These are phyloP conservation scores for Pagetopsis macropterus DNA, from an alignment of 2,797 vertebrate species.

Conservation along the genomic window DNA sequence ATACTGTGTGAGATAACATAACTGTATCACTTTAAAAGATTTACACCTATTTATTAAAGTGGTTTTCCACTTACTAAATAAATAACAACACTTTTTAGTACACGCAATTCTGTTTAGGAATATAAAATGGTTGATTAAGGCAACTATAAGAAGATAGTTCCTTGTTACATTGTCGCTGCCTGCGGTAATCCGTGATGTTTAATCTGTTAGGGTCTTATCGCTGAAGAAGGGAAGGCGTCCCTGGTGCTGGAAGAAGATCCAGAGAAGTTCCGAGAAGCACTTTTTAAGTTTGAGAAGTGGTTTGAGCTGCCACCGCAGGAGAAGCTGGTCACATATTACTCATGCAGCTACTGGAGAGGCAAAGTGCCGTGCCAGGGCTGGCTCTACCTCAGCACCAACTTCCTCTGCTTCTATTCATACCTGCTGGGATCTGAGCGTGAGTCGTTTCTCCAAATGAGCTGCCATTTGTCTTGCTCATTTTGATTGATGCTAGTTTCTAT, in stretches of 20 bases:
- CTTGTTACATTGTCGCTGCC: neutral
- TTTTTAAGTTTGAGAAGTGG: slow-evolving; percentile 94
- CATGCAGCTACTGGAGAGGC: slow-evolving; percentile 98
- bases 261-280: slow-evolving; percentile 94
- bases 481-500: slow-evolving; percentile 14
- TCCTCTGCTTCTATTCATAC: slow-evolving; percentile 97
- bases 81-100: neutral
- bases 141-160: neutral
- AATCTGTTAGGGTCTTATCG: slow-evolving; percentile 91
- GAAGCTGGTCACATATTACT: slow-evolving; percentile 97
- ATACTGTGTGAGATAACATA: neutral
- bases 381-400: slow-evolving; percentile 99
- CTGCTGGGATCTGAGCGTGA: slow-evolving; percentile 95
- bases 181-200: slow-evolving; percentile 3
- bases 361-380: slow-evolving; percentile 97
- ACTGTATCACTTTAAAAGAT: neutral
- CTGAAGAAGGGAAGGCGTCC: slow-evolving; percentile 92
- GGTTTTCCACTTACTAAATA: neutral
- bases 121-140: neutral
- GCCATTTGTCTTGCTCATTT: slow-evolving; percentile 29
- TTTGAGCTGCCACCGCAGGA: slow-evolving; percentile 92
- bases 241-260: slow-evolving; percentile 93
- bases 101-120: neutral
- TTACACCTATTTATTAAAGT: neutral
- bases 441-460: slow-evolving; percentile 41